A percentile compares a stretch with the other conserved stretches of the same genome.
phyloP scores from a whole-genome alignment of 2,113 vertebrate species.

The Mormyrus iriodes region DNA sequence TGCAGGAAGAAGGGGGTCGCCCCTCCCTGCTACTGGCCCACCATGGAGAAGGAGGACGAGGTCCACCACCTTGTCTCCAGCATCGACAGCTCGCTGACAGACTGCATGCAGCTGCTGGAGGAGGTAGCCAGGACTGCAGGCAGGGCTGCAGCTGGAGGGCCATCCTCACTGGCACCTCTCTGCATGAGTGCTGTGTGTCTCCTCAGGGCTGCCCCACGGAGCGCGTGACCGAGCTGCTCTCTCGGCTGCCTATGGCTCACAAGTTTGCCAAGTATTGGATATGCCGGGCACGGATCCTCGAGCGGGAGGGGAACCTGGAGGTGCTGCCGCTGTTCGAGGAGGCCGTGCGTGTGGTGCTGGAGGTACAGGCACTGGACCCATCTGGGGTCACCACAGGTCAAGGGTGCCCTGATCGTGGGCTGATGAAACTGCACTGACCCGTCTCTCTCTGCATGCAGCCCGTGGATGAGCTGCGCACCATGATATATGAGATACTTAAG shows the following conservation, averaged over 20 bases:
- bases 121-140: conserved; percentile 53
- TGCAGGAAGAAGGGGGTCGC: conserved; percentile 37
- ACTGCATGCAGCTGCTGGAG: conserved; percentile 68
- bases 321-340: conserved; percentile 69
- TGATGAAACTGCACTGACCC: background rate
- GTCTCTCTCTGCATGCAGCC: conserved; percentile 42
- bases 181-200: background rate
- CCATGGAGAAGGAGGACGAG: conserved; percentile 62
- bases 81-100: conserved; percentile 61
- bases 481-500: conserved; percentile 66
- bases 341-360: conserved; percentile 67
- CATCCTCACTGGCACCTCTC: background rate
- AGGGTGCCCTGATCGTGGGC: background rate
- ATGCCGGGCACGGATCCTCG: conserved; percentile 72
- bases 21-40: conserved; percentile 54
- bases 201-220: conserved; percentile 61
- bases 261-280: conserved; percentile 89
- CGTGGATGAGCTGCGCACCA: conserved; percentile 58
- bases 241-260: conserved; percentile 67
- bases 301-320: conserved; percentile 63
- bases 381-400: background rate
- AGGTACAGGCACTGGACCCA: conserved; percentile 44
- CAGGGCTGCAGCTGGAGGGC: background rate
- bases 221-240: conserved; percentile 59
- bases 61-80: conserved; percentile 51